Conservation (phyloP, 2,888 invertebrate species). For the Pomacea canaliculata region DNA sequence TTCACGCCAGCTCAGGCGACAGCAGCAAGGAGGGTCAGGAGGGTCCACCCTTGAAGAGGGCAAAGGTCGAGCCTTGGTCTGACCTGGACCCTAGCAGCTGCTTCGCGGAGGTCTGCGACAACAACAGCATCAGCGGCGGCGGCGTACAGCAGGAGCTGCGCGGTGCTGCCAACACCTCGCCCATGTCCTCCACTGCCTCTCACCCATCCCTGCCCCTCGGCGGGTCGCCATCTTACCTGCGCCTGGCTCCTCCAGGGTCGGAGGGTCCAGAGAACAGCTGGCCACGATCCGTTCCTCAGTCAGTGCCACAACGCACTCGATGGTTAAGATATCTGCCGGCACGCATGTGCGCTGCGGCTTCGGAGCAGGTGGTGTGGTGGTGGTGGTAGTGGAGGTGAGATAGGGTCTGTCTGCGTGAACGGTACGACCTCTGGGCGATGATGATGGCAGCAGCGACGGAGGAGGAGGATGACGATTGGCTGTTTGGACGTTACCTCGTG, state of each 20-base stretch:
- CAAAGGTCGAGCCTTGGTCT: constrained; percentile 2
- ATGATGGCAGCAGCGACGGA: constrained; percentile 1
- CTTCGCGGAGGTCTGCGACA: too few species aligned
- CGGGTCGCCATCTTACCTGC: not conserved
- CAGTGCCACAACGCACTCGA: not conserved
- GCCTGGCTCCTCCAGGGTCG: not conserved
- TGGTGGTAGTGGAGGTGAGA: not conserved
- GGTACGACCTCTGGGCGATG: not conserved
- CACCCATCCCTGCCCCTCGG: too few species aligned
- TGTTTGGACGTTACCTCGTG: constrained; percentile 19
- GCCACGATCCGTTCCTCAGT: not conserved
- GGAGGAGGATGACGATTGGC: constrained; percentile 24
- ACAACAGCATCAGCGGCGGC: too few species aligned
- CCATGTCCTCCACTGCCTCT: too few species aligned
- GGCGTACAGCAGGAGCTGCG: too few species aligned
- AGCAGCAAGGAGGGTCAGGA: not conserved
- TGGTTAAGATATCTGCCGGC: too few species aligned
- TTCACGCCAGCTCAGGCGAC: not conserved
- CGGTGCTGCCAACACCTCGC: too few species aligned
- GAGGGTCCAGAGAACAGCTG: too few species aligned
- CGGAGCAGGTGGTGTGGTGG: not conserved
- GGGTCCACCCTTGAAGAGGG: not conserved
- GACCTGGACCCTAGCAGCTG: not conserved
- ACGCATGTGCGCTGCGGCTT: too few species aligned
- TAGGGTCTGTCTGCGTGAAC: not conserved